A percentile compares a stretch with the other conserved stretches of the same genome.
Conservation (phyloP, 2,797 vertebrate species). For the Aselliscus stoliczkanus region DNA sequence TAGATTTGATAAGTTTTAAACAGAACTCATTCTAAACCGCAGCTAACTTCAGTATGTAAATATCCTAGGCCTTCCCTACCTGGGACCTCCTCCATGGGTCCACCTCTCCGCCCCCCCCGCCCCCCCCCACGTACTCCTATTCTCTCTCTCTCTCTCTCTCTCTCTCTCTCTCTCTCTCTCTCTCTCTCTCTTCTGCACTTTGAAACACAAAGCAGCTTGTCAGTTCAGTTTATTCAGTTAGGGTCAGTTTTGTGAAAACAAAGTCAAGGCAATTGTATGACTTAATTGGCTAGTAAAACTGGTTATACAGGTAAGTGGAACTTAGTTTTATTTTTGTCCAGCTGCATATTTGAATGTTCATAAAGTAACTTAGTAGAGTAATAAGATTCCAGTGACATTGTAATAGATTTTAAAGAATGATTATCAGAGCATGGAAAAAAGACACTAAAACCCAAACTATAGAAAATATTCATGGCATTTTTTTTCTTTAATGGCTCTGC, state of each 20-base stretch:
- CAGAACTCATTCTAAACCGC: not conserved
- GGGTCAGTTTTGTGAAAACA: constrained; percentile 70
- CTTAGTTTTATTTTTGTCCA: constrained; percentile 49
- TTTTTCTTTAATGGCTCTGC: constrained; percentile 13
- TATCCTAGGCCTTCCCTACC: not conserved
- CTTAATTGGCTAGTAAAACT: constrained; percentile 71
- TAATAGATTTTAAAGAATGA: constrained; percentile 59
- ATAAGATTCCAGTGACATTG: constrained; percentile 58
- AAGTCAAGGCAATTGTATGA: constrained; percentile 67
- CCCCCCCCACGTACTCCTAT: too few relatives aligned
- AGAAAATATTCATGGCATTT: constrained; percentile 40
- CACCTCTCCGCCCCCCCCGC: fast-evolving
- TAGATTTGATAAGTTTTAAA: not conserved
- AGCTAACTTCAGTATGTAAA: not conserved
- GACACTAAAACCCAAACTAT: constrained; percentile 23
- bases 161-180: too few relatives aligned
- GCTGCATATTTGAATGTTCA: constrained; percentile 63
- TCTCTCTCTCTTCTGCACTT: not conserved
- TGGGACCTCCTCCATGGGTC: not conserved
- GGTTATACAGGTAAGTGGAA: constrained; percentile 64
- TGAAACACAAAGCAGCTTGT: constrained; percentile 62
- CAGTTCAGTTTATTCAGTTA: constrained; percentile 66
- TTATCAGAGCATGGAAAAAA: constrained; percentile 41
- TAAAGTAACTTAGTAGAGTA: constrained; percentile 53
- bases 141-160: too few relatives aligned